These are phyloP conservation scores for Charanyca ferruginea DNA, from an alignment of 2,888 invertebrate species.

Conservation along the genomic window DNA sequence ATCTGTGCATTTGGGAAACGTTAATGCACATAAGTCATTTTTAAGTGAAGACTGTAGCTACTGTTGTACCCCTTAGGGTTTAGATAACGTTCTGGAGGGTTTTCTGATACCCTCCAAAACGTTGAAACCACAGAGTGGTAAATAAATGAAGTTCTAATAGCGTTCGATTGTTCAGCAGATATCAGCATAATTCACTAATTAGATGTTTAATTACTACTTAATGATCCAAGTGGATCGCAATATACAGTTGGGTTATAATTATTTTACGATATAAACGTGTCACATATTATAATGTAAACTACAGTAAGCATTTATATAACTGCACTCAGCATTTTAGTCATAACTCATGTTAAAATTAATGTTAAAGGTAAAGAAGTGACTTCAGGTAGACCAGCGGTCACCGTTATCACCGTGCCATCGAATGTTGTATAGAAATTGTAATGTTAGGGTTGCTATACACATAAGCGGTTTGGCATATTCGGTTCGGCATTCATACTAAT, in stretches of 20 bases:
- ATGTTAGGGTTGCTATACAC: too few relatives aligned
- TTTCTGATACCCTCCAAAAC: too few relatives aligned
- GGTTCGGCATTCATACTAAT: too few relatives aligned
- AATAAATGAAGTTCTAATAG: neutral
- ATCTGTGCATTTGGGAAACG: slow-evolving; percentile 4
- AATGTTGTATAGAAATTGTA: slow-evolving; percentile 3
- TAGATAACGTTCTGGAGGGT: slow-evolving; percentile 2
- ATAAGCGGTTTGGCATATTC: too few relatives aligned
- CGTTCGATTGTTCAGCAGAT: neutral
- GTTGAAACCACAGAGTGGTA: slow-evolving; percentile 21
- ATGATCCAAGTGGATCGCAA: slow-evolving; percentile 4
- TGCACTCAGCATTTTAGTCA: slow-evolving; percentile 44
- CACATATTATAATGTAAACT: slow-evolving; percentile 18
- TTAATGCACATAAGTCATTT: neutral
- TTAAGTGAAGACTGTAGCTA: neutral
- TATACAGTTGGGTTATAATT: slow-evolving; percentile 2
- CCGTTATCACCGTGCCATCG: neutral
- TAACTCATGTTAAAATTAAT: slow-evolving; percentile 14
- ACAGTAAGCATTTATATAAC: slow-evolving; percentile 48
- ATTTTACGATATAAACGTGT: slow-evolving; percentile 7
- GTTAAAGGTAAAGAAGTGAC: slow-evolving; percentile 11
- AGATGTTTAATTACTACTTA: slow-evolving; percentile 26
- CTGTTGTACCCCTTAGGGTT: neutral
- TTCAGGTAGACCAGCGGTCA: neutral
- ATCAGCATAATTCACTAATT: neutral